Evolutionary conservation across 2,797 vertebrate species (phyloP).

Genomic region (Vultur gryphus): DNA sequence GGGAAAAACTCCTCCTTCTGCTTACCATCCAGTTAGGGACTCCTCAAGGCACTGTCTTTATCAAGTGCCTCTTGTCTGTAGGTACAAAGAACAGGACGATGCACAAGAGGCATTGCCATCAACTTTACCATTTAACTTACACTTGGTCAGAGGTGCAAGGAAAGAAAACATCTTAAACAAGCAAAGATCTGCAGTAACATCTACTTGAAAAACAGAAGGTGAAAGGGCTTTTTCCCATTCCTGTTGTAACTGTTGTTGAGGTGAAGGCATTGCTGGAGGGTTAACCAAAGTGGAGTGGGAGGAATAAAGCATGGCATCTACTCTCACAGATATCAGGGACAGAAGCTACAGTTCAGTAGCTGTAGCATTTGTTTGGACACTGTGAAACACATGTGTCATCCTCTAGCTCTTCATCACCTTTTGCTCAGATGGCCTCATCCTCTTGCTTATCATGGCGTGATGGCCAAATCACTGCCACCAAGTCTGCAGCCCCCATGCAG

Average conservation of each 20-base stretch:
- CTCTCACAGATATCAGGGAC: background rate
- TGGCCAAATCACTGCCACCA: background rate
- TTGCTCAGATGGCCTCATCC: background rate
- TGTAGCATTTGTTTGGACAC: background rate
- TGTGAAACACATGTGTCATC: background rate
- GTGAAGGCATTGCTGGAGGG: background rate
- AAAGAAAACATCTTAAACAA: background rate
- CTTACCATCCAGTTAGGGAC: background rate
- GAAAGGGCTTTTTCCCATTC: background rate
- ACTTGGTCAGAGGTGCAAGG: background rate
- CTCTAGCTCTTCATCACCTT: background rate
- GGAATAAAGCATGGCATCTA: background rate
- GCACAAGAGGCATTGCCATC: background rate
- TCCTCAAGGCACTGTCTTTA: background rate
- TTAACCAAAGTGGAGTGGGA: background rate
- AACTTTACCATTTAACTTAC: background rate
- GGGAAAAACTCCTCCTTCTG: background rate
- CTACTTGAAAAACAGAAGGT: background rate
- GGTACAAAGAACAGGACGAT: background rate
- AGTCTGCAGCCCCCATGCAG: background rate
- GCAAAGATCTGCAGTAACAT: background rate
- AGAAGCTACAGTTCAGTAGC: background rate
- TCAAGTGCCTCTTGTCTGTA: background rate
- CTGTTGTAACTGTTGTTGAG: background rate
- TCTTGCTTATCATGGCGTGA: background rate